These are phyloP conservation scores for Vipera ursinii DNA, from an alignment of 2,797 vertebrate species.

Conservation along the genomic window DNA sequence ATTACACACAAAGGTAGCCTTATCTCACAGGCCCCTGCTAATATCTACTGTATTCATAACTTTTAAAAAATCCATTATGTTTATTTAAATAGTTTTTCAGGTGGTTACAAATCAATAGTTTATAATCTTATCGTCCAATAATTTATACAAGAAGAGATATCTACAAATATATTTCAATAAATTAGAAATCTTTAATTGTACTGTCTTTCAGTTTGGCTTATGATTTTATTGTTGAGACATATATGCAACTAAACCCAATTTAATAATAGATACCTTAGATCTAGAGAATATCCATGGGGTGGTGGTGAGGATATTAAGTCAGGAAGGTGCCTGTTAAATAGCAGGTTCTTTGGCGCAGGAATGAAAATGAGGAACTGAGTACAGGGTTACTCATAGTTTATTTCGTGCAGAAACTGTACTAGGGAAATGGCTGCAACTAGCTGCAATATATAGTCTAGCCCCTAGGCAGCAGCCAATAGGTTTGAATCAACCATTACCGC, in stretches of 20 bases:
- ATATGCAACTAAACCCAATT: neutral
- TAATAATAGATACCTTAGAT: neutral
- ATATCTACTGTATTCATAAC: neutral
- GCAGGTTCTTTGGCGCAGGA: no score
- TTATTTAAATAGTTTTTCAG: conserved; percentile 1
- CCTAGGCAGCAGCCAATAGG: no score
- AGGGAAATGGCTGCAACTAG: no score
- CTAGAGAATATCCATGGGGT: neutral
- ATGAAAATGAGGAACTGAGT: no score
- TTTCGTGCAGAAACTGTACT: no score
- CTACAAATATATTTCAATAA: neutral
- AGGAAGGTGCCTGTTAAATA: neutral
- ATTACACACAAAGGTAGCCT: neutral
- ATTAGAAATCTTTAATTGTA: neutral
- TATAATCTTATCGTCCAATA: neutral
- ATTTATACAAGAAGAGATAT: neutral
- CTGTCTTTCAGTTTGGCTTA: neutral
- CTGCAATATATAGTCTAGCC: no score
- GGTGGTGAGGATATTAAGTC: no score
- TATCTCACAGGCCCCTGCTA: neutral
- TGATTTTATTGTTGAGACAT: neutral
- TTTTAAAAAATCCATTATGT: neutral
- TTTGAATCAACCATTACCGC: no score
- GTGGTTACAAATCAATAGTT: neutral
- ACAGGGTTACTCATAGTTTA: no score